These are phyloP conservation scores for Toxotes chatareus DNA, from an alignment of 2,113 vertebrate species.

Conservation along the genomic window DNA sequence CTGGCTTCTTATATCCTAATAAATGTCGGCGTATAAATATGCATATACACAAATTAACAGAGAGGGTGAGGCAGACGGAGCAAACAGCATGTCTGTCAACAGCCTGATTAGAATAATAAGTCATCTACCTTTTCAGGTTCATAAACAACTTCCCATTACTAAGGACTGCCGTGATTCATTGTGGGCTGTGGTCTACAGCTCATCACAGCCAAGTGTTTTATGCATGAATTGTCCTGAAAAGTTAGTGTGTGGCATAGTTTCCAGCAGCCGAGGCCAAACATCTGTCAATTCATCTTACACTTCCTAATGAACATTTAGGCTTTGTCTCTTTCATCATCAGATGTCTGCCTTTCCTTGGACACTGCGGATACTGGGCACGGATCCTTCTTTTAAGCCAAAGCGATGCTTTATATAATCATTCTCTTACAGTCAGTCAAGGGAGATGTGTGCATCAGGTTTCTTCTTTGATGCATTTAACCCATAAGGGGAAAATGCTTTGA, in stretches of 20 bases:
- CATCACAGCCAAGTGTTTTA: constrained; percentile 47
- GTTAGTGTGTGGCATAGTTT: constrained; percentile 56
- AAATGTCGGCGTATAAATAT: background rate
- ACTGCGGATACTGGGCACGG: background rate
- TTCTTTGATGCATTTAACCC: background rate
- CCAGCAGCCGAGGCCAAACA: constrained; percentile 55
- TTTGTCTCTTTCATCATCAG: constrained; percentile 7
- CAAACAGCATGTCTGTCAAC: constrained; percentile 37
- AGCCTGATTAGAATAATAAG: constrained; percentile 50
- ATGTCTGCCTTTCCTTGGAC: constrained; percentile 7
- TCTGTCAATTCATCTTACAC: constrained; percentile 74
- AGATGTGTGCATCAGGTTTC: background rate
- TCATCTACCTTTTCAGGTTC: constrained; percentile 37
- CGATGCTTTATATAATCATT: background rate
- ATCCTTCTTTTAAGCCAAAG: background rate
- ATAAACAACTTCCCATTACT: constrained; percentile 67
- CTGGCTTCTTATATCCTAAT: background rate
- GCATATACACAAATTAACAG: constrained; percentile 6
- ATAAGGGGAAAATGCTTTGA: background rate
- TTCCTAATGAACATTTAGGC: constrained; percentile 65
- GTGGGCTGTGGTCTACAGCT: constrained; percentile 49
- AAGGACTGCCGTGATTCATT: constrained; percentile 46
- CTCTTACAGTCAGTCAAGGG: background rate
- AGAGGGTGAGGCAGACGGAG: constrained; percentile 30
- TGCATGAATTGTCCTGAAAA: constrained; percentile 25